Evolutionary conservation across 2,113 vertebrate genomes (phyloP).

Genomic region (Istiophorus platypterus): DNA sequence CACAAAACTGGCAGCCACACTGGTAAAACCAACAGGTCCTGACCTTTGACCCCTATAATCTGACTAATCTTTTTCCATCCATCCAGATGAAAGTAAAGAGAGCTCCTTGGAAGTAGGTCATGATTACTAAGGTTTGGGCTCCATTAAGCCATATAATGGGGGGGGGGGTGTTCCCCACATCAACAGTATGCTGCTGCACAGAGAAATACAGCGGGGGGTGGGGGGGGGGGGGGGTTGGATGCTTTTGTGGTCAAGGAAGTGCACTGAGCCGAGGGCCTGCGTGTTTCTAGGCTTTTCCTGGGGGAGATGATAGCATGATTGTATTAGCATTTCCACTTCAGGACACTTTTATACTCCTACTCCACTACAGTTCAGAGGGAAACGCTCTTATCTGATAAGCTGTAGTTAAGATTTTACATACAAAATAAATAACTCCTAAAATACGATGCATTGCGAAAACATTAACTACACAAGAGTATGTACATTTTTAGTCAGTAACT

Average conservation of each 20-base stretch:
- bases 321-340: too few relatives aligned
- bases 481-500: too few relatives aligned
- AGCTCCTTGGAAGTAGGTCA: slow-evolving; percentile 6
- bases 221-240: slow-evolving; percentile 51
- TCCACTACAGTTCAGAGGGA: too few relatives aligned
- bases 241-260: slow-evolving; percentile 61
- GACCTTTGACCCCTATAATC: slow-evolving; percentile 39
- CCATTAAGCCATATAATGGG: not conserved
- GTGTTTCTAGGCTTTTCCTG: slow-evolving; percentile 27
- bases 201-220: not conserved
- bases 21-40: slow-evolving; percentile 10
- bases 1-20: not conserved
- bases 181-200: not conserved
- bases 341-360: not conserved
- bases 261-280: slow-evolving; percentile 10
- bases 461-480: too few relatives aligned
- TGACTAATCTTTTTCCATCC: slow-evolving; percentile 24
- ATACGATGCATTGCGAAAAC: too few relatives aligned
- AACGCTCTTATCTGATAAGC: too few relatives aligned
- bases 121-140: not conserved
- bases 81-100: slow-evolving; percentile 6
- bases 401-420: too few relatives aligned
- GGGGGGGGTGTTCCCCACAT: too few relatives aligned
- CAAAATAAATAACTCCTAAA: too few relatives aligned
- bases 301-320: not conserved